Conservation (phyloP, 2,113 vertebrate species). For the Phyllopteryx taeniolatus region DNA sequence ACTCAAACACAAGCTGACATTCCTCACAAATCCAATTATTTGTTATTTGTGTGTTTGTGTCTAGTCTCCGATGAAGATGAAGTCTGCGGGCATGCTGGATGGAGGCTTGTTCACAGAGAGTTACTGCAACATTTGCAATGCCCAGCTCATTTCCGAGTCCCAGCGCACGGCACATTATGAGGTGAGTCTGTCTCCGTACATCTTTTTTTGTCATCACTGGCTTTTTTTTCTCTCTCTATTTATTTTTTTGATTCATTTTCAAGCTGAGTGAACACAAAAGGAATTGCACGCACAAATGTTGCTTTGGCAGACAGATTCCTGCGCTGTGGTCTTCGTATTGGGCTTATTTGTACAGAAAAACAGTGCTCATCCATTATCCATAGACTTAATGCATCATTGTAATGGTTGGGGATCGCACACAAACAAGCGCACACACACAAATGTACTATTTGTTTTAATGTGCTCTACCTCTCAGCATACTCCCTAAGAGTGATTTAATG, state of each 20-base stretch:
- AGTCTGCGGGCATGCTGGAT: constrained; percentile 75
- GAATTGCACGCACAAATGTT: constrained; percentile 4
- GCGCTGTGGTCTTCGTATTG: constrained; percentile 31
- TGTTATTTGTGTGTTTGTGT: constrained; percentile 38
- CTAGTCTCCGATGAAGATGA: constrained; percentile 77
- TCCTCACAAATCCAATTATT: constrained; percentile 33
- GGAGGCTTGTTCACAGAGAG: constrained; percentile 80
- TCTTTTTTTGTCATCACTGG: constrained; percentile 2
- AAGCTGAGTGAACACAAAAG: not conserved
- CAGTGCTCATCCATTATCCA: constrained; percentile 62
- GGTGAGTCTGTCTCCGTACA: constrained; percentile 64
- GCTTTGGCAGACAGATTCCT: constrained; percentile 29
- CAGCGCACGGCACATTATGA: constrained; percentile 83
- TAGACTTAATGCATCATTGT: constrained; percentile 46
- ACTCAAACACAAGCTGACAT: constrained; percentile 30
- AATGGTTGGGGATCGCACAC: constrained; percentile 41
- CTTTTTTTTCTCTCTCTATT: not conserved
- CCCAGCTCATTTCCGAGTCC: constrained; percentile 83
- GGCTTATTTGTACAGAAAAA: constrained; percentile 60
- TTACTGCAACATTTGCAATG: constrained; percentile 85
- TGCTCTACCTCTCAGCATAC: constrained; percentile 59
- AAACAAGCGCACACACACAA: constrained; percentile 33
- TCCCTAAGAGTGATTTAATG: constrained; percentile 59
- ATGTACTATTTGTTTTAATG: constrained; percentile 52
- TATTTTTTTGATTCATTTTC: not conserved